Evolutionary conservation across 2,113 vertebrate species (phyloP).

Genomic region (Apaloderma vittatum): DNA sequence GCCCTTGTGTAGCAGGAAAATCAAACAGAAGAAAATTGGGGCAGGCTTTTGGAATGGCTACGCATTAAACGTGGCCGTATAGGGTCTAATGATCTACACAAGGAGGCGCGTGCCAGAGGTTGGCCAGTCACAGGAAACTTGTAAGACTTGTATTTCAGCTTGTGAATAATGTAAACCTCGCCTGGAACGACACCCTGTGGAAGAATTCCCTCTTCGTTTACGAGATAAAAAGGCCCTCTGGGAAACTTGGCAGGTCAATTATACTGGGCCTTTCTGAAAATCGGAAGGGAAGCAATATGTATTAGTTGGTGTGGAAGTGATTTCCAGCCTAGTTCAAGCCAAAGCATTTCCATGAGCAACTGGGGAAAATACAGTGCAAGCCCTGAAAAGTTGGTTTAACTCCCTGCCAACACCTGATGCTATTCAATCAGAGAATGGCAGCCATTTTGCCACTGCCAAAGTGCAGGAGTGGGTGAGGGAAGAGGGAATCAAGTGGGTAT

Average conservation of each 20-base stretch:
- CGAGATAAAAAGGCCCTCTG: background rate
- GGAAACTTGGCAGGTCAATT: background rate
- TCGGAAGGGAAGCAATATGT: background rate
- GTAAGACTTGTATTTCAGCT: too few species aligned
- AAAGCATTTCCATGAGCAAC: background rate
- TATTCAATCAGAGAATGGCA: too few species aligned
- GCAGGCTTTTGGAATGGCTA: background rate
- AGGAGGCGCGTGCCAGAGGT: too few species aligned
- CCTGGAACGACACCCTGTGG: too few species aligned
- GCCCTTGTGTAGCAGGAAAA: background rate
- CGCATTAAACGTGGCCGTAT: background rate
- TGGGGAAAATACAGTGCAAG: too few species aligned
- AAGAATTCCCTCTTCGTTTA: too few species aligned
- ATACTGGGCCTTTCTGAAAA: background rate
- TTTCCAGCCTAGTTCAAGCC: background rate
- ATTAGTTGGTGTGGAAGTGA: background rate
- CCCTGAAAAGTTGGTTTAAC: too few species aligned
- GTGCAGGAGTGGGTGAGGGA: background rate
- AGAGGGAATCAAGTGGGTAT: background rate
- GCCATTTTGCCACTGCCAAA: too few species aligned
- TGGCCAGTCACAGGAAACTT: too few species aligned
- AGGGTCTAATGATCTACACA: background rate
- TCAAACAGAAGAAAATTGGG: background rate
- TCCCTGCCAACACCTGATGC: too few species aligned
- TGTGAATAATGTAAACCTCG: too few species aligned